These are phyloP conservation scores for Brachystomella parvula DNA, from an alignment of 1,140 invertebrate genomes.

Conservation along the genomic window DNA sequence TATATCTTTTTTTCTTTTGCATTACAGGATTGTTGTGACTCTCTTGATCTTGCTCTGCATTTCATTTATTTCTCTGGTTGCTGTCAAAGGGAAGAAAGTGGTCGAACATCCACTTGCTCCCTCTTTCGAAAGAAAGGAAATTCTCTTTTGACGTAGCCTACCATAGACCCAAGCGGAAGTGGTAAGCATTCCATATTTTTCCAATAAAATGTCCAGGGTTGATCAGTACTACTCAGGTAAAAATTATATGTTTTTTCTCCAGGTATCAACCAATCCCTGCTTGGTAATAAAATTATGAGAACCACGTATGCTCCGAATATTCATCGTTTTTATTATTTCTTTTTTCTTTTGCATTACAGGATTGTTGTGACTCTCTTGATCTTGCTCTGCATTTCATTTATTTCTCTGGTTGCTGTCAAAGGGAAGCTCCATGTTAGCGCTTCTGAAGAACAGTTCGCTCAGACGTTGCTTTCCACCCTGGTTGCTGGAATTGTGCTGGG, in stretches of 20 bases:
- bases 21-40: not conserved
- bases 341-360: not conserved
- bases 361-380: not conserved
- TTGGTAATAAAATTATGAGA: not conserved
- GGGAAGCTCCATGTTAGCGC: not conserved
- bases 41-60: not conserved
- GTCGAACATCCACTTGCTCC: too few relatives aligned
- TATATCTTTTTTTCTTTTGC: not conserved
- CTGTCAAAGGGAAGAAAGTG: not conserved
- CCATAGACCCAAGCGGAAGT: too few relatives aligned
- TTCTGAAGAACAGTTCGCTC: not conserved
- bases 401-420: not conserved
- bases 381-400: not conserved
- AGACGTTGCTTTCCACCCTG: not conserved
- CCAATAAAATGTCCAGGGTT: not conserved
- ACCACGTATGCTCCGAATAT: not conserved
- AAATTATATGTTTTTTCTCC: not conserved
- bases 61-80: not conserved
- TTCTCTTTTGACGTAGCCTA: too few relatives aligned
- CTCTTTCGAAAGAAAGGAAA: too few relatives aligned
- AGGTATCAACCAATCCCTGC: constrained; percentile 1
- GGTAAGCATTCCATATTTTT: not conserved
- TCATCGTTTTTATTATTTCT: not conserved
- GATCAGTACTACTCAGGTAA: not conserved
- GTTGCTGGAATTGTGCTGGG: not conserved